A percentile compares a stretch with the other conserved stretches of the same genome.
Conservation (phyloP, 2,888 invertebrate genomes). For the Melolontha melolontha region DNA sequence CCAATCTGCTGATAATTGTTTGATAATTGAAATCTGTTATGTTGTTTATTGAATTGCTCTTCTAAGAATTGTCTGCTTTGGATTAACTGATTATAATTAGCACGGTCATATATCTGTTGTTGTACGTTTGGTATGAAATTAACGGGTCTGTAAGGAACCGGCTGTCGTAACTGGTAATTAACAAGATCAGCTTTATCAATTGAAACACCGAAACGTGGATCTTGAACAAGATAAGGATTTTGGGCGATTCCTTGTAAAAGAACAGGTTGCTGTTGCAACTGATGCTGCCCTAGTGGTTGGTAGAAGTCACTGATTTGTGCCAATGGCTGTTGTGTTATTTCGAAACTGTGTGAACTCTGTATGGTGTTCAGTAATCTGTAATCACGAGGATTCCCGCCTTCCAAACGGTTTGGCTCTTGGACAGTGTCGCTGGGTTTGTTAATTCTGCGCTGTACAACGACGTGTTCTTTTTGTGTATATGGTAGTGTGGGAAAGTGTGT, state of each 20-base stretch:
- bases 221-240: slow-evolving; percentile 55
- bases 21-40: slow-evolving; percentile 58
- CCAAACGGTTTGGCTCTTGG: slow-evolving; percentile 48
- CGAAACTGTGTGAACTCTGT: slow-evolving; percentile 50
- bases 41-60: slow-evolving; percentile 56
- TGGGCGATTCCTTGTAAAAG: slow-evolving; percentile 46
- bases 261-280: slow-evolving; percentile 49
- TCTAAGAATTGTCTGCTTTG: slow-evolving; percentile 55
- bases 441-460: slow-evolving; percentile 47
- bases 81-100: slow-evolving; percentile 51
- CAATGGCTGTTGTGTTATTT: slow-evolving; percentile 46
- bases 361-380: slow-evolving; percentile 43
- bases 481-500: slow-evolving; percentile 51
- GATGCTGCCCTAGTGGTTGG: slow-evolving; percentile 51
- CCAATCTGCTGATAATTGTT: slow-evolving; percentile 39
- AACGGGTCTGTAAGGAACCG: slow-evolving; percentile 55
- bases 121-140: slow-evolving; percentile 50
- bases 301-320: slow-evolving; percentile 33
- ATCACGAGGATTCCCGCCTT: slow-evolving; percentile 26
- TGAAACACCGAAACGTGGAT: slow-evolving; percentile 52
- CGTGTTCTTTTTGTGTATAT: slow-evolving; percentile 48
- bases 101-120: slow-evolving; percentile 25
- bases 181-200: slow-evolving; percentile 33
- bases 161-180: slow-evolving; percentile 47
- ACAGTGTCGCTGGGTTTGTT: slow-evolving; percentile 46